Evolutionary conservation across 2,888 invertebrate genomes (phyloP).

Genomic region (Orthonychiurus folsomi): DNA sequence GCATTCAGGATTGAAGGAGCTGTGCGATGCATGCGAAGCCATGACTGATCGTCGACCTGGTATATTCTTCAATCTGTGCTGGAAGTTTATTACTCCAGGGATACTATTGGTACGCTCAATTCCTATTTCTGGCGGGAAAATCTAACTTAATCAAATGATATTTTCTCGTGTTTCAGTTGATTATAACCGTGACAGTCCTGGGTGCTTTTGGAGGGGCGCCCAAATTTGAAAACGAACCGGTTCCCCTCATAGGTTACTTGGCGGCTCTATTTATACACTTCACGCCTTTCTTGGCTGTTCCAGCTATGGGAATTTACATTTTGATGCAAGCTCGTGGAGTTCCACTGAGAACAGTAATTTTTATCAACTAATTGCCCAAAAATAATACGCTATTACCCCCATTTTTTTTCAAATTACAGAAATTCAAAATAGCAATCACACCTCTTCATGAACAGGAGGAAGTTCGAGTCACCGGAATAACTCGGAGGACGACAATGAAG

Average conservation of each 20-base stretch:
- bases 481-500: not conserved
- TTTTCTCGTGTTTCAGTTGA: not conserved
- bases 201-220: not conserved
- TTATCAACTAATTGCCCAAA: no score
- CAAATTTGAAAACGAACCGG: not conserved
- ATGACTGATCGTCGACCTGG: not conserved
- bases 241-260: not conserved
- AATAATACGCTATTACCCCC: not conserved
- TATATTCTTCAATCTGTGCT: not conserved
- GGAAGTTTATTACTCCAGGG: not conserved
- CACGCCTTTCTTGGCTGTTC: not conserved
- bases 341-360: no score
- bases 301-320: not conserved
- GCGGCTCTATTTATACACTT: not conserved
- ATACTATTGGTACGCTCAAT: not conserved
- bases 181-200: not conserved
- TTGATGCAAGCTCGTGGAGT: no score
- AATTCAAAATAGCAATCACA: not conserved
- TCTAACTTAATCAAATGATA: no score
- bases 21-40: not conserved
- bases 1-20: not conserved
- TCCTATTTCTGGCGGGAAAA: no score
- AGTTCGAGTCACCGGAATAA: not conserved
- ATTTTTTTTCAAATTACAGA: not conserved
- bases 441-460: not conserved